phyloP scores from a whole-genome alignment of 2,113 vertebrate genomes.

The Apodemus sylvaticus region DNA sequence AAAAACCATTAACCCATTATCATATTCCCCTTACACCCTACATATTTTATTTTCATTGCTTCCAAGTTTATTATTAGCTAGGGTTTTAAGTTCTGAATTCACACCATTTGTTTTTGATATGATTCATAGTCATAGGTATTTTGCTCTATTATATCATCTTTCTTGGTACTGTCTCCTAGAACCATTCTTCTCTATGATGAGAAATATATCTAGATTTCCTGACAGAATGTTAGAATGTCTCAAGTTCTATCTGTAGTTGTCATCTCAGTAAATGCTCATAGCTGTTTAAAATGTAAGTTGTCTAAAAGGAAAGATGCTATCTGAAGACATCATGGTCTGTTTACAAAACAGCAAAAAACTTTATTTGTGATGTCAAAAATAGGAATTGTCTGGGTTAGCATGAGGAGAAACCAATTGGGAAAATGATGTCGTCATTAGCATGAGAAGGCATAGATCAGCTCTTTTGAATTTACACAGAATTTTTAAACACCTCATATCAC shows the following conservation, averaged over 20 bases:
- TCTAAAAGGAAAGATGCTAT: background rate
- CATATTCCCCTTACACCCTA: background rate
- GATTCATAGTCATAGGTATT: background rate
- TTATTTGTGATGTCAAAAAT: background rate
- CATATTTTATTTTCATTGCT: background rate
- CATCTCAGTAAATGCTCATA: background rate
- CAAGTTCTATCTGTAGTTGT: background rate
- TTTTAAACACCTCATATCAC: constrained; percentile 3
- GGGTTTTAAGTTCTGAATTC: background rate
- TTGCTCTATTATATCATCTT: background rate
- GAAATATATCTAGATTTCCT: background rate
- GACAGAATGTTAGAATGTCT: background rate
- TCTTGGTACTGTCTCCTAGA: background rate
- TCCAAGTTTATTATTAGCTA: constrained; percentile 25
- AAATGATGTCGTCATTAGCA: background rate
- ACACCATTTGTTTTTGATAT: background rate
- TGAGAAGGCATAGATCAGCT: background rate
- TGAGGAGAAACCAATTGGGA: background rate
- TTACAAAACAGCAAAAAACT: background rate
- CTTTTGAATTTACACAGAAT: constrained; percentile 13
- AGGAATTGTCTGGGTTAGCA: background rate
- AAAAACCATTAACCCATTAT: background rate
- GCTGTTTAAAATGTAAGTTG: background rate
- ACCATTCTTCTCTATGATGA: background rate
- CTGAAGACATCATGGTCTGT: background rate